Conservation (phyloP, 1,140 invertebrate genomes). For the Cydia pomonella region DNA sequence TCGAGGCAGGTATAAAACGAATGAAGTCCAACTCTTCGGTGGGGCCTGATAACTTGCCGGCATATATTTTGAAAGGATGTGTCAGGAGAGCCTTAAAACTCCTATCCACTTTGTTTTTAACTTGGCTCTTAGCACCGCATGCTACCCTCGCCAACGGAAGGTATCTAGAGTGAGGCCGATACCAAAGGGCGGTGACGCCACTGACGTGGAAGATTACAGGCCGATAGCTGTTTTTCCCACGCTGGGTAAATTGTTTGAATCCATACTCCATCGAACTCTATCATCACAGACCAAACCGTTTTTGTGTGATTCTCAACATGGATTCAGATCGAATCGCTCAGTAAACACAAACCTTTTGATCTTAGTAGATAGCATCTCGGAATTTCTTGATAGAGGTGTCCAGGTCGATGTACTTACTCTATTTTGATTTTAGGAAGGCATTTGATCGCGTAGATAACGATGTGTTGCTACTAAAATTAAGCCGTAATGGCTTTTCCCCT, state of each 20-base stretch:
- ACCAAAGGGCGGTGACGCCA: not conserved
- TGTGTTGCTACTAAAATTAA: not conserved
- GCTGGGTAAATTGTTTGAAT: slow-evolving; percentile 29
- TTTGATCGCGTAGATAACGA: slow-evolving; percentile 28
- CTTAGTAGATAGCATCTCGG: not conserved
- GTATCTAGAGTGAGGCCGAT: slow-evolving; percentile 13
- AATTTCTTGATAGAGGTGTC: not conserved
- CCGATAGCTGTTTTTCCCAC: slow-evolving; percentile 20
- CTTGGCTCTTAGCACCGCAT: not conserved
- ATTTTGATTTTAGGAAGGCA: slow-evolving; percentile 27
- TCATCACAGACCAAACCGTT: not conserved
- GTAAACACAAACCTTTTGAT: slow-evolving; percentile 11
- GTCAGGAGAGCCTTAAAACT: not conserved
- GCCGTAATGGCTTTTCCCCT: not conserved
- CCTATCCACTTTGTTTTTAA: slow-evolving; percentile 6
- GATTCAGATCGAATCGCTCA: not conserved
- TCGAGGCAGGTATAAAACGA: not conserved
- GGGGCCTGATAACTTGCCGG: slow-evolving; percentile 26
- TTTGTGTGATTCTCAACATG: slow-evolving; percentile 29
- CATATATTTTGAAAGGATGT: slow-evolving; percentile 15
- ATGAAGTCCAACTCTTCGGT: slow-evolving; percentile 14
- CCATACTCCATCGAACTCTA: not conserved
- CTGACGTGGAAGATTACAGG: slow-evolving; percentile 4
- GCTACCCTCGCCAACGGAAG: slow-evolving; percentile 15
- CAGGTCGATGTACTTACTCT: slow-evolving; percentile 27